These are phyloP conservation scores for Haliclystus octoradiatus DNA, from an alignment of 30 jellyfish, hydroid and myxozoan species.

Conservation along the genomic window DNA sequence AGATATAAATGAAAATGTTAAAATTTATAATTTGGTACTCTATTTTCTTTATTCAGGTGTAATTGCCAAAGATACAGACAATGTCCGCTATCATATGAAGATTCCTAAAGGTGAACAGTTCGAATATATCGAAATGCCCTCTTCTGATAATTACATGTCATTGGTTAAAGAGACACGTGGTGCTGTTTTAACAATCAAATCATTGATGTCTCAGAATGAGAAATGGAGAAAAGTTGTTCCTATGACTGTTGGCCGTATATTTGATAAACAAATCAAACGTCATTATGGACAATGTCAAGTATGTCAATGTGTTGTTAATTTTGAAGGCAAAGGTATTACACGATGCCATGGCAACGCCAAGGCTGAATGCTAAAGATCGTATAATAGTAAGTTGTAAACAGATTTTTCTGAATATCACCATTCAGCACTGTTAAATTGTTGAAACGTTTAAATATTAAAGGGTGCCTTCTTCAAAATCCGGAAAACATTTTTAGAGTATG, in stretches of 20 bases:
- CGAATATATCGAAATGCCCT: slow-evolving; percentile 29
- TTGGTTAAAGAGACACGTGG: slow-evolving; percentile 75
- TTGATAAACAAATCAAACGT: slow-evolving; percentile 33
- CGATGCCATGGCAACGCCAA: background rate
- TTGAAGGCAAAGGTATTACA: background rate
- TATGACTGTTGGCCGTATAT: slow-evolving; percentile 19
- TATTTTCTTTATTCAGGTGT: slow-evolving; percentile 33
- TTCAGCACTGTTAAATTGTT: too few relatives aligned
- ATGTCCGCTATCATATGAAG: slow-evolving; percentile 65
- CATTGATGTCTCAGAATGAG: slow-evolving; percentile 36
- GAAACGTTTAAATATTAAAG: too few relatives aligned
- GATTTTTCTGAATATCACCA: too few relatives aligned
- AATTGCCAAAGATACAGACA: slow-evolving; percentile 71
- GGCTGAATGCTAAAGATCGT: background rate
- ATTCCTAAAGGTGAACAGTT: slow-evolving; percentile 75
- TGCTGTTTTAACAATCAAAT: slow-evolving; percentile 65
- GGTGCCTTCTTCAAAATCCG: too few relatives aligned
- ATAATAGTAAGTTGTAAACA: too few relatives aligned
- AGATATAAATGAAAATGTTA: too few relatives aligned
- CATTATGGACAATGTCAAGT: slow-evolving; percentile 48
- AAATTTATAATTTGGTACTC: too few relatives aligned
- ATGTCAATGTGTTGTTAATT: slow-evolving; percentile 33
- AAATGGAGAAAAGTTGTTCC: slow-evolving; percentile 78
- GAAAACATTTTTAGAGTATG: too few relatives aligned
- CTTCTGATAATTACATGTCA: slow-evolving; percentile 89